Percentiles rank a stretch among this genome's conserved stretches.
Evolutionary conservation across 2,797 vertebrate species (phyloP).

Genomic region (Poliocrania exsul): DNA sequence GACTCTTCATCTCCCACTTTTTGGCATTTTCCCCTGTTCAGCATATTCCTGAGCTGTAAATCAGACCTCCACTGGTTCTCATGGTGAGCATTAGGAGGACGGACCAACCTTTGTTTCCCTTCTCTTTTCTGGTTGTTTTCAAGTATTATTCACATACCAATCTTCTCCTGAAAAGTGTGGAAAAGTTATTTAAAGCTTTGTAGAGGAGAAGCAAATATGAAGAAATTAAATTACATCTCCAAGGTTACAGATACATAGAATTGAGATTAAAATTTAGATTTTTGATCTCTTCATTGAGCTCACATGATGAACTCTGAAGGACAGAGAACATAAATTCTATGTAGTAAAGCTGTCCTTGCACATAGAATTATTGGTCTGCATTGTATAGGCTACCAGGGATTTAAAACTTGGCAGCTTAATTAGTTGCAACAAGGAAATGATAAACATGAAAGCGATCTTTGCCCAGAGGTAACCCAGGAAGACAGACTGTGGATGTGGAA

Average conservation of each 20-base stretch:
- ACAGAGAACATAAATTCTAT: not conserved
- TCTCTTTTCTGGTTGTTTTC: not conserved
- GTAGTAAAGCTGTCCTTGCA: not conserved
- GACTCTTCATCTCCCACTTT: not conserved
- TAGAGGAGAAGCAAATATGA: not conserved
- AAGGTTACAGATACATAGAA: not conserved
- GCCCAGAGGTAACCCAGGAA: not conserved
- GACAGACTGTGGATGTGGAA: not conserved
- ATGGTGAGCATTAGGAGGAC: not conserved
- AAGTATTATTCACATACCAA: not conserved
- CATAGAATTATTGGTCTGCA: not conserved
- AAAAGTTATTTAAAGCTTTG: not conserved
- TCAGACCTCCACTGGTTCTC: not conserved
- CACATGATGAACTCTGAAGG: not conserved
- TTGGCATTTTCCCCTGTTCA: not conserved
- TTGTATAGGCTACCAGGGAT: not conserved
- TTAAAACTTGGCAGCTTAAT: slow-evolving; percentile 44
- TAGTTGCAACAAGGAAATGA: slow-evolving; percentile 10
- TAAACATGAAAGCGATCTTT: slow-evolving; percentile 9
- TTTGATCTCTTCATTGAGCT: not conserved
- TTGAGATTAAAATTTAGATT: not conserved
- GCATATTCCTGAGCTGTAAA: not conserved
- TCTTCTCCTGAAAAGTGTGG: not conserved
- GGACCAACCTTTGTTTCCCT: not conserved
- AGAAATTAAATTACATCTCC: not conserved